A percentile compares a stretch with the other conserved stretches of the same genome.
These are phyloP conservation scores for Chloroceryle inda DNA, from an alignment of 2,797 vertebrate species.

Conservation along the genomic window DNA sequence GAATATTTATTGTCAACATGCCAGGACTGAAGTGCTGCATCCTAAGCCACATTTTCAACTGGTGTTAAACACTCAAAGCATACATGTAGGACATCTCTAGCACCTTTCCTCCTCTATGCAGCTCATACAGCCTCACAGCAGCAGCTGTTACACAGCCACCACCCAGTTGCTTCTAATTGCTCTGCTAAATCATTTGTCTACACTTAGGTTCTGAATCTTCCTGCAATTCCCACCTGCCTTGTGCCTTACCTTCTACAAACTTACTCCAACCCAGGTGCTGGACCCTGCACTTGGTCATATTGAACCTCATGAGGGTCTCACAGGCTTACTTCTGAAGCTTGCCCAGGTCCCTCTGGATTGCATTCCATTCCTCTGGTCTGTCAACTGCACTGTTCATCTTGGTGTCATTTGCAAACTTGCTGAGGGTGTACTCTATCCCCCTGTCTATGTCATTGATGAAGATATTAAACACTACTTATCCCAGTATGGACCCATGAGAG, in stretches of 20 bases:
- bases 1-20: not conserved
- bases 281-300: no score
- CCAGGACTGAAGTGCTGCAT: not conserved
- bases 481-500: no score
- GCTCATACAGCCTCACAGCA: not conserved
- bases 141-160: not conserved
- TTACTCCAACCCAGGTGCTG: not conserved
- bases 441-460: no score
- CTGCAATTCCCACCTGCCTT: not conserved
- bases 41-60: not conserved
- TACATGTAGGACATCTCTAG: accelerated
- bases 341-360: no score
- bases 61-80: not conserved
- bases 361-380: no score
- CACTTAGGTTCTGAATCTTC: not conserved
- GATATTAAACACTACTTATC: no score
- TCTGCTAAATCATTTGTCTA: not conserved
- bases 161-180: not conserved
- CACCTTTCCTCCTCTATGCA: not conserved
- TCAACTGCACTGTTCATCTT: no score
- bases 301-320: no score
- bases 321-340: no score
- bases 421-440: no score
- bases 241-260: not conserved
- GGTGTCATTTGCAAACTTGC: no score